Percentiles rank a stretch among this genome's conserved stretches.
These are phyloP conservation scores for Kradibia gibbosae DNA, from an alignment of 1,140 invertebrate species.

Conservation along the genomic window DNA sequence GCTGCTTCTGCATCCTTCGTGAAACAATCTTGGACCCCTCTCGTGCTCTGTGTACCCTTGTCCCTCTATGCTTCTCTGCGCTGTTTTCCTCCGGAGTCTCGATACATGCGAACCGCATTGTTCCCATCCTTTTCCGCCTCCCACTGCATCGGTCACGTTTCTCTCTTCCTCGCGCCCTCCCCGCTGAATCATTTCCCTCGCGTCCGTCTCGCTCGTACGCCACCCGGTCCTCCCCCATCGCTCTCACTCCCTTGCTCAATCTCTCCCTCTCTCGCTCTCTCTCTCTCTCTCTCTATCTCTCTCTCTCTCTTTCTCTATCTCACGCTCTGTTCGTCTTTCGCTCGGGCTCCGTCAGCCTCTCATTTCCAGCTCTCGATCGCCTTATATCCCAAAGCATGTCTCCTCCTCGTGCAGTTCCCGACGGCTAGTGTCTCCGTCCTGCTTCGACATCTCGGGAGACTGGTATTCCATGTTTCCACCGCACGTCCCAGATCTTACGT, in stretches of 20 bases:
- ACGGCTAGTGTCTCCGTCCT: not conserved
- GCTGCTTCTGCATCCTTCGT: constrained; percentile 42
- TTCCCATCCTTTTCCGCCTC: constrained; percentile 47
- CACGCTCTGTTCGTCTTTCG: constrained; percentile 3
- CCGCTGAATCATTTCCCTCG: too few species aligned
- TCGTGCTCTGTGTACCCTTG: not conserved
- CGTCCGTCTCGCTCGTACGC: too few species aligned
- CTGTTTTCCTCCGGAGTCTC: constrained; percentile 11
- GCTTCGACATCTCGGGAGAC: constrained; percentile 45
- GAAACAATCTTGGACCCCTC: constrained; percentile 46
- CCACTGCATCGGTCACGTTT: not conserved
- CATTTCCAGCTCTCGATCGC: constrained; percentile 43
- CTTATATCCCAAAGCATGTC: constrained; percentile 46
- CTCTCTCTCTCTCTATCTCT: constrained; percentile 20
- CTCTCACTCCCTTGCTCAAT: not conserved
- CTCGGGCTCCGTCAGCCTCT: constrained; percentile 14
- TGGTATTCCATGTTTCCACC: constrained; percentile 54
- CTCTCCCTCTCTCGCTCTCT: not conserved
- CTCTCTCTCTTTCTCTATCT: not conserved
- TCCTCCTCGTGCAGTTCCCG: constrained; percentile 43
- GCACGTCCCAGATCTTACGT: constrained; percentile 62
- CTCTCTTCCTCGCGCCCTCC: constrained; percentile 8
- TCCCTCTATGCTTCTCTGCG: not conserved
- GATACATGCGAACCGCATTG: constrained; percentile 52
- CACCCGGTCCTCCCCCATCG: too few species aligned